Evolutionary conservation across 2,888 invertebrate genomes (phyloP).

Genomic region (Meteorus cinctellus): DNA sequence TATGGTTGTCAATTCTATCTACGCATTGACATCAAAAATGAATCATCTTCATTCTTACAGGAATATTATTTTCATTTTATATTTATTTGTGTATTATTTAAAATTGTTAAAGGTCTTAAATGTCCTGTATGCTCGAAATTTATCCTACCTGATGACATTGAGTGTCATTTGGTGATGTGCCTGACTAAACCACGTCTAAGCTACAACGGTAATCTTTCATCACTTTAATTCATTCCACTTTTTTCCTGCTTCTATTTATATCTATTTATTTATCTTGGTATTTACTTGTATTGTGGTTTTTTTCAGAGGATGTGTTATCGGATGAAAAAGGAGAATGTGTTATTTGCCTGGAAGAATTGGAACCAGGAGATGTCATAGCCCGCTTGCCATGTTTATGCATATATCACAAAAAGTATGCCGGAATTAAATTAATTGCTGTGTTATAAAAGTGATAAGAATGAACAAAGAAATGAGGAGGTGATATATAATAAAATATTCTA

Average conservation of each 20-base stretch:
- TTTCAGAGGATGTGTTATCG: conserved; percentile 96
- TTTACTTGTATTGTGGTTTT: not conserved
- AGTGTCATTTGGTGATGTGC: conserved; percentile 99
- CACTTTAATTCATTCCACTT: not conserved
- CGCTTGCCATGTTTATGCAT: conserved; percentile 99
- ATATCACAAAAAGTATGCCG: conserved; percentile 95
- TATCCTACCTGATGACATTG: conserved; percentile 98
- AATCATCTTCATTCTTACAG: conserved; percentile 2
- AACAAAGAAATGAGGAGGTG: not conserved
- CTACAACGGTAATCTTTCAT: conserved; percentile 88
- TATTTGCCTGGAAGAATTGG: conserved; percentile 98
- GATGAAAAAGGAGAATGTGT: conserved; percentile 99
- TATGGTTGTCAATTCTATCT: conserved; percentile 63
- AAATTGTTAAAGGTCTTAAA: conserved; percentile 89
- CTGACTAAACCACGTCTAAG: conserved; percentile 98
- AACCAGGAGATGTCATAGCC: conserved; percentile 96
- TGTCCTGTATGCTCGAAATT: conserved; percentile 99
- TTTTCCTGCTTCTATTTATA: not conserved
- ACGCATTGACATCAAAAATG: not conserved
- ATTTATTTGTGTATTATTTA: conserved; percentile 27
- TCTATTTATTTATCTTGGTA: conserved; percentile 30
- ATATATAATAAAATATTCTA: conserved; percentile 8
- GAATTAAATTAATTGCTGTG: not conserved
- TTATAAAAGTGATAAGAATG: not conserved
- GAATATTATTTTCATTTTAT: conserved; percentile 18